Evolutionary conservation across 2,113 vertebrate genomes (phyloP).

Genomic region (Ochotona princeps): DNA sequence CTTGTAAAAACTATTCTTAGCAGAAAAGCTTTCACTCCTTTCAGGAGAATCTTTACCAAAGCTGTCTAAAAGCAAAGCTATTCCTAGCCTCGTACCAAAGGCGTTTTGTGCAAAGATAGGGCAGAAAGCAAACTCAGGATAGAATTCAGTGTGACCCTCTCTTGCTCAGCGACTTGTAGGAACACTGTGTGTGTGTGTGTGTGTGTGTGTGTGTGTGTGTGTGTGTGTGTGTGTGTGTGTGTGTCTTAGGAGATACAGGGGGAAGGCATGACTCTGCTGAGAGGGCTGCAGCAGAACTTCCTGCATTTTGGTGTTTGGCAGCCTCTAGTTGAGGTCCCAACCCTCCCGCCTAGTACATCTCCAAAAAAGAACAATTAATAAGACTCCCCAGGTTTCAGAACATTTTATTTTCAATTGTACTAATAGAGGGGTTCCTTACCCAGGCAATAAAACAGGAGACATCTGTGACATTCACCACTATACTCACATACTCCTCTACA

Average conservation of each 20-base stretch:
- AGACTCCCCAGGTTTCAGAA: not conserved
- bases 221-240: too few relatives aligned
- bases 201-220: too few relatives aligned
- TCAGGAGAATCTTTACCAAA: conserved; percentile 18
- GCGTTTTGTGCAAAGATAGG: not conserved
- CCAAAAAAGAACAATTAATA: not conserved
- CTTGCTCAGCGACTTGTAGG: not conserved
- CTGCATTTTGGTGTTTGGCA: conserved; percentile 51
- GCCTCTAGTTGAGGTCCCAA: conserved; percentile 61
- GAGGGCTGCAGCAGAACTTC: not conserved
- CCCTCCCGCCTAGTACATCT: not conserved
- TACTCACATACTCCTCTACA: not conserved
- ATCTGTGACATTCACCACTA: not conserved
- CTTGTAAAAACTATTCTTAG: conserved; percentile 29
- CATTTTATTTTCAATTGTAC: not conserved
- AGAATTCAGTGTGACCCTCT: not conserved
- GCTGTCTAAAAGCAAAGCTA: not conserved
- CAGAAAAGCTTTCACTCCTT: conserved; percentile 5
- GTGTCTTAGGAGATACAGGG: too few relatives aligned
- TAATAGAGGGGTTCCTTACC: not conserved
- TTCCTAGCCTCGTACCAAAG: not conserved
- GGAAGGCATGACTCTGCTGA: not conserved
- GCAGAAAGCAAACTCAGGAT: not conserved
- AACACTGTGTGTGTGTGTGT: not conserved
- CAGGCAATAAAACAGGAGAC: not conserved